Conservation (phyloP, 2,888 invertebrate species). For the Branchellion lobata region DNA sequence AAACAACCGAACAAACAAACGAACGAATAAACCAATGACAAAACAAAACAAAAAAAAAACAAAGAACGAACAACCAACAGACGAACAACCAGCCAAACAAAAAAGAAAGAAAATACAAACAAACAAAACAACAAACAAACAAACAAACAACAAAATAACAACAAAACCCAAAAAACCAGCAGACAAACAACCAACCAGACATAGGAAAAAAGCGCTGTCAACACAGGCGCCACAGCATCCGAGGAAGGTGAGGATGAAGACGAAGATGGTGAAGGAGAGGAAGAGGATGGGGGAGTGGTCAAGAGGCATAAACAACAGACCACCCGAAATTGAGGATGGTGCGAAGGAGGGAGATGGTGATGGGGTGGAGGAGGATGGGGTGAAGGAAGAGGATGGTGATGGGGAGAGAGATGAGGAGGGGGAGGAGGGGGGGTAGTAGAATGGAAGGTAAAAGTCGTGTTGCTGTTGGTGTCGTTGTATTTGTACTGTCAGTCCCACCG, state of each 20-base stretch:
- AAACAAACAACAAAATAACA: too few species aligned
- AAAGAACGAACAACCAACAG: too few species aligned
- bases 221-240: constrained; percentile 51
- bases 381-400: neutral
- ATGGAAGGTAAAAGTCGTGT: constrained; percentile 56
- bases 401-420: neutral
- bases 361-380: neutral
- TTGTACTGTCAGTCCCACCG: constrained; percentile 4
- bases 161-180: too few species aligned
- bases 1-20: too few species aligned
- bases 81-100: too few species aligned
- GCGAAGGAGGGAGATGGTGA: neutral
- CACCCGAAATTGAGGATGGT: neutral
- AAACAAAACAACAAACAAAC: too few species aligned
- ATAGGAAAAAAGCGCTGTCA: constrained; percentile 50
- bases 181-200: constrained; percentile 46
- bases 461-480: constrained; percentile 52
- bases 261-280: constrained; percentile 45
- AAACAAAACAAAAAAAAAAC: too few species aligned
- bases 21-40: too few species aligned
- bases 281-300: constrained; percentile 46
- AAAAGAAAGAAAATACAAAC: too few species aligned
- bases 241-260: constrained; percentile 48
- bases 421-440: neutral
- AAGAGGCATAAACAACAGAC: constrained; percentile 36